Evolutionary conservation across 2,113 vertebrate genomes (phyloP), one percentile per base, ranked within the genome.

Genomic region (Echinops telfairi): DNA sequence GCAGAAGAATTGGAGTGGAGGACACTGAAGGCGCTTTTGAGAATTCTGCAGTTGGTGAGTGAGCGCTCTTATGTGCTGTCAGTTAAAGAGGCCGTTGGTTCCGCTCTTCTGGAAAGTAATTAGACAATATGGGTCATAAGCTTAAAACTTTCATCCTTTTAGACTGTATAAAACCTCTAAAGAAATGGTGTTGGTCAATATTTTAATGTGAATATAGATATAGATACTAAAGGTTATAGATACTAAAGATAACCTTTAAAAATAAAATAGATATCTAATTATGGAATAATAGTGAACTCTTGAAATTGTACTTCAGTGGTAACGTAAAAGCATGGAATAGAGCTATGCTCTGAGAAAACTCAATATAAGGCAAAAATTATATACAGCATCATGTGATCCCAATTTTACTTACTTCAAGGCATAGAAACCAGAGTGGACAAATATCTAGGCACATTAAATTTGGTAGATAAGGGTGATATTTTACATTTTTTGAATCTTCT

Each of bases 41-140:
- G 43, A 60, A 89, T 75, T 77, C 43, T 89, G 38, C 22, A 20
- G 8, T 80, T 92, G 47, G 6, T 11, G 43, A 77, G 15, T 84
- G 60, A 92, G n/a, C 25, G 14, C 33, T 73, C 7, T 81, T 91
- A 27, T 33, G 27, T 86, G 53, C n/a, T 89, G 17, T 17, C 4
- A 57, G 25, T 36, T 0, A 0, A 76, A 76, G 22, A 77, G 8
- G 66, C 89, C 60, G 4, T 73, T 36, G 22, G 7, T 68, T 89
- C 15, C 73, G 1, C 27, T 70, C 68, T 91, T 87, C 33, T 86
- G 53, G 62, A 92, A 84, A 93, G 33, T 64, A 79, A 87, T 84
- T 93, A 90, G 87, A 76, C 25, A 23, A n/a, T 81, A 40, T 68
- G 22, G 71, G 88, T 84, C 15, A 33, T 15, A 11, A 94, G 3